Conservation (phyloP, 2,797 vertebrate species). For the Dryobates pubescens region DNA sequence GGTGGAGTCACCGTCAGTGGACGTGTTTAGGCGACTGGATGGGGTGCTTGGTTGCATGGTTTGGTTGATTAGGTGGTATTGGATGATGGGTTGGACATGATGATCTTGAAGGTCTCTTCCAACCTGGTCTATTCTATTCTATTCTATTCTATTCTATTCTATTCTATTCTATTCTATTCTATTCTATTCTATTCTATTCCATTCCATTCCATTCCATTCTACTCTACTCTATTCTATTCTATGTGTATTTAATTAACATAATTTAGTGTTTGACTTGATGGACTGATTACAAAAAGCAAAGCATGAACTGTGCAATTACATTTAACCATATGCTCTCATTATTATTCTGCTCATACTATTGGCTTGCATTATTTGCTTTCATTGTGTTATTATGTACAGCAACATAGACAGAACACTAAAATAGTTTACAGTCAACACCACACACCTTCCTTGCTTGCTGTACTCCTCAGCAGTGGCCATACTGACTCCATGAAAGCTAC, state of each 20-base stretch:
- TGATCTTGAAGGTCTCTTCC: no score
- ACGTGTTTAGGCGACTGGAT: no score
- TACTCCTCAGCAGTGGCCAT: background rate
- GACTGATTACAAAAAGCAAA: constrained; percentile 26
- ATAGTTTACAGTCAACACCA: background rate
- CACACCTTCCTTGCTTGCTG: background rate
- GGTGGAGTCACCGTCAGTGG: no score
- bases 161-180: no score
- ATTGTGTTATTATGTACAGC: background rate
- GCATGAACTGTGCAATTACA: constrained; percentile 21
- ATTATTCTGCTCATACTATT: background rate
- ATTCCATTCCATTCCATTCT: no score
- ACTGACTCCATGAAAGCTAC: background rate
- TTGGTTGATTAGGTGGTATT: no score
- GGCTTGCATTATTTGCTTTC: constrained; percentile 1
- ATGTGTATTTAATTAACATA: background rate
- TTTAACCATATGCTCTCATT: background rate
- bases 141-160: no score
- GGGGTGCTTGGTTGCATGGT: no score
- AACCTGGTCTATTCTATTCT: no score
- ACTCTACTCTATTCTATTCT: no score
- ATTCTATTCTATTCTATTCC: no score
- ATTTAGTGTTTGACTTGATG: background rate
- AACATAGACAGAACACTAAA: constrained; percentile 5
- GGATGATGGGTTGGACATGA: no score